Base-by-base conservation (phyloP, 2,797 vertebrate species). In the Urophycis tenuis region DNA sequence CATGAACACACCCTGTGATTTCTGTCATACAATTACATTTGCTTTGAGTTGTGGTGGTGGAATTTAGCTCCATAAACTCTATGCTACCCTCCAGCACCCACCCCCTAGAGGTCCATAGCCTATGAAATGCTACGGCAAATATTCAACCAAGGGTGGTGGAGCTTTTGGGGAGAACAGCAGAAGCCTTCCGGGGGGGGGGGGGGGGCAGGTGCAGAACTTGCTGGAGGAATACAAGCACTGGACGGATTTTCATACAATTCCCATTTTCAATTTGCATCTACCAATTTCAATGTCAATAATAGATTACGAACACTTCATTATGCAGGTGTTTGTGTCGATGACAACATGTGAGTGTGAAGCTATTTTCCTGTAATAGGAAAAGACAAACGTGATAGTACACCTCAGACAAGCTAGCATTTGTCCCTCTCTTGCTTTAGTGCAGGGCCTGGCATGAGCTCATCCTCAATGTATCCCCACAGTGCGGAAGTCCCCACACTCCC, bases 361-460 rank as follows among this genome's bases (percentile, higher is more conserved):
- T 15, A 17, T 45, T 45, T 45, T 45, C 41, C 7, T 36, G 36
- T 9, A 36, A 36, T 36, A 36, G 41, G 15, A 17, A 45, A 45
- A 45, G 2, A 45, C 15, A 15, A 2, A 1, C 41, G 15, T 45
- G 41, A 45, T 45, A 36, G 36, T 15, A 17, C 17, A 45, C 41
- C 15, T 45, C 41, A 45, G 36, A 36, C 41, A 45, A 39, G 41
- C 41, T 15, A 17, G 1, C 2, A 1, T n/a, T 64, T 25, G 25
- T 25, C 9, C 49, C 15, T 60, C 25, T 88, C 80, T 82, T 72
- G 79, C 12, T 45, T 45, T 39, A n/a, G 36, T 87, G 78, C 79
- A 74, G 69, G 74, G 81, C 77, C 80, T 78, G 60, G 78, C 36
- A 78, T 84, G 74, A 82, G 8, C 85, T 85, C 80, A 85, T 81